These are phyloP conservation scores for Anadara kagoshimensis DNA, from an alignment of 1,140 invertebrate genomes.

Conservation along the genomic window DNA sequence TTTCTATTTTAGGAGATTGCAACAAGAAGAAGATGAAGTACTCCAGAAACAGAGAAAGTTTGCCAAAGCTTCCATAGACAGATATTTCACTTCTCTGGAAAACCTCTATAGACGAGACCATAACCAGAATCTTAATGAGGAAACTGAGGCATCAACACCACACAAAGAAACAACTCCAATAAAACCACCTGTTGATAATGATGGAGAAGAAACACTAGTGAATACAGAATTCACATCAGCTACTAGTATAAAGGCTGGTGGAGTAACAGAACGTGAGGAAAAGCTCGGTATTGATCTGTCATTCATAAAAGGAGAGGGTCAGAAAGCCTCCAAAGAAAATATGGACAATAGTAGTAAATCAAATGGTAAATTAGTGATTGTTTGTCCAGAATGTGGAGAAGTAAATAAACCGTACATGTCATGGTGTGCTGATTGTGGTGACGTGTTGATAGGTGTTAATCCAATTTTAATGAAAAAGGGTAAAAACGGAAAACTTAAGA, in stretches of 20 bases:
- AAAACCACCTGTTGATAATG: not conserved
- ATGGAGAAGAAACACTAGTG: slow-evolving; percentile 45
- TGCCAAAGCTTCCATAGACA: slow-evolving; percentile 56
- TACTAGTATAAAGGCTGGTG: slow-evolving; percentile 56
- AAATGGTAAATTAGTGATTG: slow-evolving; percentile 46
- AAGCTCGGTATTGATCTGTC: slow-evolving; percentile 56
- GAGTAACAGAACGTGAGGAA: slow-evolving; percentile 61
- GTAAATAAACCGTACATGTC: slow-evolving; percentile 67
- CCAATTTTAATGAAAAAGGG: slow-evolving; percentile 51
- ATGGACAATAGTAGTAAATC: slow-evolving; percentile 15
- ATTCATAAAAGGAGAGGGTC: slow-evolving; percentile 26
- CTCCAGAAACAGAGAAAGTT: slow-evolving; percentile 49
- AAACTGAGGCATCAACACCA: not conserved
- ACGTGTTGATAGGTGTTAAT: slow-evolving; percentile 64
- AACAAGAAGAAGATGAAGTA: slow-evolving; percentile 47
- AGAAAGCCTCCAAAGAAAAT: not conserved
- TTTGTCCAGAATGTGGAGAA: slow-evolving; percentile 64
- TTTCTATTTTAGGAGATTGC: slow-evolving; percentile 42
- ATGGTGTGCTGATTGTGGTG: slow-evolving; percentile 68
- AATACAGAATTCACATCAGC: slow-evolving; percentile 45
- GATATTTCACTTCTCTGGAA: slow-evolving; percentile 61
- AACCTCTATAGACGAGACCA: slow-evolving; percentile 26
- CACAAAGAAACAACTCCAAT: no score
- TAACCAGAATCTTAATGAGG: not conserved
- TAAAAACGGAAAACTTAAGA: slow-evolving; percentile 16